Evolutionary conservation across 2,888 invertebrate species (phyloP).

Genomic region (Drosophila falleni): DNA sequence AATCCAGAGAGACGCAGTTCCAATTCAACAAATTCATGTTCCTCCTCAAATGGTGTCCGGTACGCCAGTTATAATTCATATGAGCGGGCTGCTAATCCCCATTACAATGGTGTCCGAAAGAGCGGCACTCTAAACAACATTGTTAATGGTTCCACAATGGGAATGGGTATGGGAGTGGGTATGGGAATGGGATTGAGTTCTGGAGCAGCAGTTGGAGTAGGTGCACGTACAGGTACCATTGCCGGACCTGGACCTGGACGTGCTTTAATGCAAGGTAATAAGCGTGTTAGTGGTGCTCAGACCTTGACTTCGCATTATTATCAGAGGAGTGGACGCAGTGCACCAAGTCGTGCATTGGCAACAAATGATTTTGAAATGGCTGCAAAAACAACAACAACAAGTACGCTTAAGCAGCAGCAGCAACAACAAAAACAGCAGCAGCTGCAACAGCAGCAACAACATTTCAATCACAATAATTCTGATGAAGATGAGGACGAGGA

Average conservation of each 20-base stretch:
- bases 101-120: constrained; percentile 82
- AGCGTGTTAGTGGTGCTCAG: constrained; percentile 52
- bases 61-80: constrained; percentile 84
- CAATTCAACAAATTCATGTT: constrained; percentile 84
- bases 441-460: constrained; percentile 46
- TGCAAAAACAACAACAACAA: constrained; percentile 15
- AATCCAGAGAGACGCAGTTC: constrained; percentile 83
- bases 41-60: constrained; percentile 72
- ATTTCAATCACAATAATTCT: constrained; percentile 77
- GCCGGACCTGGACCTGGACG: constrained; percentile 8
- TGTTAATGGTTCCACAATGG: constrained; percentile 47
- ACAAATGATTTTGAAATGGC: constrained; percentile 40
- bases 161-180: constrained; percentile 2
- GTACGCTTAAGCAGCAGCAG: constrained; percentile 29
- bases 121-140: constrained; percentile 84
- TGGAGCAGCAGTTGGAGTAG: not conserved
- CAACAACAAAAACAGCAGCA: constrained; percentile 50
- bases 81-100: constrained; percentile 67
- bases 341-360: constrained; percentile 8
- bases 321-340: constrained; percentile 27
- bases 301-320: constrained; percentile 58
- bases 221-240: not conserved
- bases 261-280: constrained; percentile 13
- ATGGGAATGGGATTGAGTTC: constrained; percentile 13
- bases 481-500: constrained; percentile 54